Evolutionary conservation across 1,140 invertebrate genomes (phyloP), one percentile per base, ranked within the genome.

Genomic region (Notospermus geniculatus): DNA sequence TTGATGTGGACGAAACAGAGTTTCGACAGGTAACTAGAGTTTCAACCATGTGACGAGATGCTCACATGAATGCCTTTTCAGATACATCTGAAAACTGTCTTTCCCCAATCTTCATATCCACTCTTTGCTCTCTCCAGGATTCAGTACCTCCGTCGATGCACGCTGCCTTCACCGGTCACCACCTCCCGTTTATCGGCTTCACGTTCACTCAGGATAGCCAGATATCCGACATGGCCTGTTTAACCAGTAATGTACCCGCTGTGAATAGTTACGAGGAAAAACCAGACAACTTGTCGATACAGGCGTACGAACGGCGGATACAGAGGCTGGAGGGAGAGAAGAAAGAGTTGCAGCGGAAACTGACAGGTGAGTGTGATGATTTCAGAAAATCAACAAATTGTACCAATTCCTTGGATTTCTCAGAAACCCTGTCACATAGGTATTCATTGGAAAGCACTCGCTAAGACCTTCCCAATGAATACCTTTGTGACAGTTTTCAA

Each of bases 101-200:
- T n/a, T n/a, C n/a, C n/a, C n/a, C n/a, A n/a, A n/a, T n/a, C n/a
- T n/a, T n/a, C n/a, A n/a, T 15, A 36, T 36, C 32, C 5, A 7
- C 32, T 36, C 5, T 36, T 15, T 36, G 32, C 11, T 55, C 59
- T 50, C 73, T 82, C 87, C 89, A 63, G 88, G 82, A 84, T 61
- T 77, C 94, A 53, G 88, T 91, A 13, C 95, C 95, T 32, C 91
- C 93, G 13, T 85, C 89, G 0, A 88, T 91, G 1, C 95, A 96
- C 83, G 88, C 93, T 23, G 90, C 92, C 7, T 98, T 99, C 83
- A 93, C 93, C 54, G 95, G 91, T 1, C 86, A 97, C 55, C 96
- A 99, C 85, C 85, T 99, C 63, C 96, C 97, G 1, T 99, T 99
- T 81, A 88, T 98, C 69, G 97, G 97, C 32, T 99, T 98, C 83